These are phyloP conservation scores for Aelia acuminata DNA, from an alignment of 2,888 invertebrate species.

Conservation along the genomic window DNA sequence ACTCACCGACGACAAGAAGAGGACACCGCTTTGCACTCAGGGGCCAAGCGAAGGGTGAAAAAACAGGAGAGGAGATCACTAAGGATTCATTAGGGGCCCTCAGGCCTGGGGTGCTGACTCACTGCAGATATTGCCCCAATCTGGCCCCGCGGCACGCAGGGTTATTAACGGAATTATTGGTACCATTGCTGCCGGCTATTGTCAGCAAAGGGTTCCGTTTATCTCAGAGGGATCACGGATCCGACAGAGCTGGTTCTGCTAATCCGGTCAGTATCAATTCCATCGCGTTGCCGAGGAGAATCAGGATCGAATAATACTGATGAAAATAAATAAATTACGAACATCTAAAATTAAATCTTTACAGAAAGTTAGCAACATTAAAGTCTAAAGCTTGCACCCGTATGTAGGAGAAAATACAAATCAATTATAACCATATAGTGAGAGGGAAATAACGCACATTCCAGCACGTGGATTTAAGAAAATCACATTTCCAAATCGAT, in stretches of 20 bases:
- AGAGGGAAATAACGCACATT: too few species aligned
- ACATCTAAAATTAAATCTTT: too few species aligned
- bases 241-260: neutral
- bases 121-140: constrained; percentile 43
- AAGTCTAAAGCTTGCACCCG: too few species aligned
- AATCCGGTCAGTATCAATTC: neutral
- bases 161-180: constrained; percentile 52
- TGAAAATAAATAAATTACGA: too few species aligned
- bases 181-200: neutral
- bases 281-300: neutral
- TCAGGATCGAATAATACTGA: too few species aligned
- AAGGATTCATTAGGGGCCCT: constrained; percentile 40
- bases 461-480: too few species aligned
- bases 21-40: constrained; percentile 24
- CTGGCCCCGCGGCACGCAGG: constrained; percentile 4
- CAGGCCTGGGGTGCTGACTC: neutral
- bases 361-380: too few species aligned
- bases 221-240: neutral
- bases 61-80: constrained; percentile 15
- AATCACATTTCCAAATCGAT: too few species aligned
- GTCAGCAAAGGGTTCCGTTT: constrained; percentile 16
- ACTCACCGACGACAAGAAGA: neutral
- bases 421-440: too few species aligned
- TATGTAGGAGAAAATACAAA: too few species aligned
- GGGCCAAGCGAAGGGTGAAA: neutral